Conservation (phyloP, 2,797 vertebrate genomes). For the Trematomus bernacchii region DNA sequence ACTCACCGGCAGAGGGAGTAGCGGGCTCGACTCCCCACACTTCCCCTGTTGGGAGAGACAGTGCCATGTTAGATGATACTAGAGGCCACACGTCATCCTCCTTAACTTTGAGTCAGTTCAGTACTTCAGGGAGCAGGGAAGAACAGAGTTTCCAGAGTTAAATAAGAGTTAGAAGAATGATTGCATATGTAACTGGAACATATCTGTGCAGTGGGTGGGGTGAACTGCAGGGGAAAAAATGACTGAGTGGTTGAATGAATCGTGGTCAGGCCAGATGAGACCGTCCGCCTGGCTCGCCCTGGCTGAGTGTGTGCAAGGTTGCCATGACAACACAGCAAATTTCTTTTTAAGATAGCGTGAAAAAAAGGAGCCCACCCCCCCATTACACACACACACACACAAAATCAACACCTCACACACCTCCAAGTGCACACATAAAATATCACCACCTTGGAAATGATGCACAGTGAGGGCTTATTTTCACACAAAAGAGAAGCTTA, state of each 20-base stretch:
- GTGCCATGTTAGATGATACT: conserved; percentile 36
- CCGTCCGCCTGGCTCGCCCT: conserved; percentile 51
- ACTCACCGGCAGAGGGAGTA: conserved; percentile 84
- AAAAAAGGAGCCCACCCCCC: conserved; percentile 20
- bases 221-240: conserved; percentile 2
- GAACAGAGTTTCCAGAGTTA: not conserved
- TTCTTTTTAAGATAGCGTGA: conserved; percentile 70
- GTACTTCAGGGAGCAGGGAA: not conserved
- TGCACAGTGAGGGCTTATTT: conserved; percentile 7
- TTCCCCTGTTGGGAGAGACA: conserved; percentile 75
- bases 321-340: conserved; percentile 80
- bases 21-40: conserved; percentile 68
- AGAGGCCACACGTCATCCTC: conserved; percentile 41
- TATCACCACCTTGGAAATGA: conserved; percentile 34
- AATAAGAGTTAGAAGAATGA: not conserved
- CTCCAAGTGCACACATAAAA: not conserved
- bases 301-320: conserved; percentile 71
- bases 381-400: not conserved
- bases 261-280: conserved; percentile 75
- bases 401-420: conserved; percentile 49
- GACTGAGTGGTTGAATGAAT: conserved; percentile 31
- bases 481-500: conserved; percentile 7
- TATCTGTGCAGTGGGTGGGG: not conserved
- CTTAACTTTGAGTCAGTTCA: conserved; percentile 35
- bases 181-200: not conserved